Base-by-base conservation (phyloP, 2,888 invertebrate genomes). In the Chymomyza fuscimana region DNA sequence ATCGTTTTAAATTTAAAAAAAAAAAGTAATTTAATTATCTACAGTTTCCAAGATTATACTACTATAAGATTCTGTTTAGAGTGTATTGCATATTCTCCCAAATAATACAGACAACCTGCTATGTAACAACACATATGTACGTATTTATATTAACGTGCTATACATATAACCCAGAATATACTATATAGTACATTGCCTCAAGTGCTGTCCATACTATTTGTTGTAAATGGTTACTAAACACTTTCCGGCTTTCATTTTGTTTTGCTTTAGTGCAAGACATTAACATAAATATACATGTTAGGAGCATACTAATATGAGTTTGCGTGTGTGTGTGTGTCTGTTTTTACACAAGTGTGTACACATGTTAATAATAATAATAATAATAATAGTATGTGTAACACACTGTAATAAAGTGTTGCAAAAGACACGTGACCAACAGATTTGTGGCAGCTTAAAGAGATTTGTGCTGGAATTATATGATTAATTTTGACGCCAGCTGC, bases 361-460 rank as follows among this genome's bases (percentile, higher is more conserved):
- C 73, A 65, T 73, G 77, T 73, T 77, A 80, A 62, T 80, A 73
- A 78, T 71, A 59, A 59, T 60, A 22, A 25, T 59, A n/a, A n/a
- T 19, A 46, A 12, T 32, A 32, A 32, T 32, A 9, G 7, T 7
- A 32, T 46, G 40, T 46, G 40, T 12, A 46, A 46, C 40, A 12
- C 2, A 46, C 16, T 54, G 22, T 54, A 19, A 54, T 56, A 73
- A 70, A 73, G 73, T 80, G 65, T 73, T 69, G 65, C 68, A 66
- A 63, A 32, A 12, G 16, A 54, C n/a, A 54, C 54, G 54, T 54
- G 54, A 54, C 22, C n/a, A 54, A 54, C 16, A 54, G 54, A 16
- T 54, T 54, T 46, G 40, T 46, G 40, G 40, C 40, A 46, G 40
- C 40, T 46, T 46, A 12, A 46, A 46, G 6, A 12, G 40, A 46